A percentile compares a stretch with the other conserved stretches of the same genome.
Conservation (phyloP, 2,113 vertebrate species). For the Arizona elegans region DNA sequence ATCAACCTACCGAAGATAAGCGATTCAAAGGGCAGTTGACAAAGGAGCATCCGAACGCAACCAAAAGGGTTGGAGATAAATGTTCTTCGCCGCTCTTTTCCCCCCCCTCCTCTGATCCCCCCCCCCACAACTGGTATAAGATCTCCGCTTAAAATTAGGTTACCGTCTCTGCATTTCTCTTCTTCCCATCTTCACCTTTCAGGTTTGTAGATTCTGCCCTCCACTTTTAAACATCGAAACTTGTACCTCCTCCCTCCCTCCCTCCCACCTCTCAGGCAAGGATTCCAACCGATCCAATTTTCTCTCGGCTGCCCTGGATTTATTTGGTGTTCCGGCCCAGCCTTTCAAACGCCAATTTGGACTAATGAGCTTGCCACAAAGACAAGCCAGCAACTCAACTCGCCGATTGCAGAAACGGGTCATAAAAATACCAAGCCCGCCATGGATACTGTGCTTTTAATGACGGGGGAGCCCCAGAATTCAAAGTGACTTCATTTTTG, state of each 20-base stretch:
- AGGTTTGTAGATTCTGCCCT: constrained; percentile 1
- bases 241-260: not conserved
- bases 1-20: constrained; percentile 4
- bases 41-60: not conserved
- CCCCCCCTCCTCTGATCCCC: not conserved
- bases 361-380: constrained; percentile 34
- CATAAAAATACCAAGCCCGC: constrained; percentile 39
- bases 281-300: not conserved
- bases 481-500: not conserved
- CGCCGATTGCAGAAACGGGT: constrained; percentile 34
- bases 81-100: accelerated
- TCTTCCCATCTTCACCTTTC: not conserved
- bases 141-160: constrained; percentile 27
- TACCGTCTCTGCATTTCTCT: not conserved
- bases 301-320: not conserved
- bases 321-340: not conserved
- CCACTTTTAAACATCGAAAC: not conserved
- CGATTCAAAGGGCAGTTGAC: not conserved
- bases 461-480: not conserved
- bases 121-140: not conserved
- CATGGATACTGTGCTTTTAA: not conserved
- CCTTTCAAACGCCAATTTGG: constrained; percentile 20
- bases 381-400: constrained; percentile 4
- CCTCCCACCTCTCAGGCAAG: not conserved
- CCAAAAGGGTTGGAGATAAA: not conserved